Evolutionary conservation across 1,140 invertebrate genomes (phyloP).

Genomic region (Tetragnatha versicolor): DNA sequence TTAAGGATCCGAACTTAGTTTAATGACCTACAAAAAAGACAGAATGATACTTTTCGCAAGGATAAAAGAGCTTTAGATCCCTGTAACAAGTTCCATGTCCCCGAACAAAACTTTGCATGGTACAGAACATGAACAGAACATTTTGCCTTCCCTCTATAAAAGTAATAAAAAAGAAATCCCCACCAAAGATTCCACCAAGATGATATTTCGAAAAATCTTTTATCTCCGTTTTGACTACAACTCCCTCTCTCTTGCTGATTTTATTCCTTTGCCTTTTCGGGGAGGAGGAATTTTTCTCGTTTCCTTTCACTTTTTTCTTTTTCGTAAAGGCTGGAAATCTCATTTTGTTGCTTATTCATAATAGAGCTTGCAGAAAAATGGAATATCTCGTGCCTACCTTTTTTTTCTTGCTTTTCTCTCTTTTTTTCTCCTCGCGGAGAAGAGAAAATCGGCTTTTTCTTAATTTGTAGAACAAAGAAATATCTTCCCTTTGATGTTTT

Average conservation of each 20-base stretch:
- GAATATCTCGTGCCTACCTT: conserved; percentile 23
- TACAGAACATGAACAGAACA: no score
- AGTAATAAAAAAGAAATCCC: not conserved
- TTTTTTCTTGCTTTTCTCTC: conserved; percentile 10
- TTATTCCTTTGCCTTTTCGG: conserved; percentile 19
- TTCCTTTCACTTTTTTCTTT: not conserved
- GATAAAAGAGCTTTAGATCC: no score
- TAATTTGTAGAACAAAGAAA: conserved; percentile 44
- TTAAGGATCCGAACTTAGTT: no score
- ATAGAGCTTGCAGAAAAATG: conserved; percentile 34
- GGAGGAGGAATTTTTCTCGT: not conserved
- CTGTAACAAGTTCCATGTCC: no score
- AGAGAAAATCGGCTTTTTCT: conserved; percentile 29
- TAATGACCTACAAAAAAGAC: no score
- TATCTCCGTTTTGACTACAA: conserved; percentile 2
- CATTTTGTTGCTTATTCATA: conserved; percentile 47
- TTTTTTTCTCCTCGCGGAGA: no score
- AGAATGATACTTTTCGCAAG: no score
- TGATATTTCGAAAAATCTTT: conserved; percentile 33
- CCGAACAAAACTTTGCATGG: no score
- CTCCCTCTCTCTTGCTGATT: not conserved
- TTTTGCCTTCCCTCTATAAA: no score
- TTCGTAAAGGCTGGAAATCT: conserved; percentile 19
- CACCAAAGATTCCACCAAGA: conserved; percentile 37
- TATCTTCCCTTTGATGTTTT: conserved; percentile 31